A percentile compares a stretch with the other conserved stretches of the same genome.
Conservation (phyloP, 2,888 invertebrate species). For the Tachystola acroxantha region DNA sequence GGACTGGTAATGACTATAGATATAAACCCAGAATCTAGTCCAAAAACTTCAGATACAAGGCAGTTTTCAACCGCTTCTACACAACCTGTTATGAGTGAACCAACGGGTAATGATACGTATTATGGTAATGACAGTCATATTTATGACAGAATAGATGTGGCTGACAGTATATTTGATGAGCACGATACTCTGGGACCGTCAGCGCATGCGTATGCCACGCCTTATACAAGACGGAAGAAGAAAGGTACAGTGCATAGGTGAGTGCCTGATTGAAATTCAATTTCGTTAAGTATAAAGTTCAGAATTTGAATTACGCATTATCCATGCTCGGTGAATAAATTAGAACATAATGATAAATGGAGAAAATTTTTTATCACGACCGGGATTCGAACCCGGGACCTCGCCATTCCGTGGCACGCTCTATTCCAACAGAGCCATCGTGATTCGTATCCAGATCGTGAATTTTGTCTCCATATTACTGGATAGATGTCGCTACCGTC, state of each 20-base stretch:
- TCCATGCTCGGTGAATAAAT: too few relatives aligned
- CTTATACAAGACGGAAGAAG: constrained; percentile 50
- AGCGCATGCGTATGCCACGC: constrained; percentile 43
- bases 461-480: too few relatives aligned
- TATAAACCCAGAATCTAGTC: constrained; percentile 38
- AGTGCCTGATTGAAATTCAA: too few relatives aligned
- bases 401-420: too few relatives aligned
- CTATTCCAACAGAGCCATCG: too few relatives aligned
- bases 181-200: constrained; percentile 30
- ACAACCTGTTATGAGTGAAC: constrained; percentile 31
- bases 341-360: too few relatives aligned
- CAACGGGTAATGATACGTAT: constrained; percentile 12
- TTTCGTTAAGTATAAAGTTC: too few relatives aligned
- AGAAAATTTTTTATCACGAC: too few relatives aligned
- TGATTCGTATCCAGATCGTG: too few relatives aligned
- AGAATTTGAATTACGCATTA: too few relatives aligned
- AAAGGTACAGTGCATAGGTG: constrained; percentile 44
- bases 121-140: background rate
- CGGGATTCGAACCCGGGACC: too few relatives aligned
- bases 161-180: constrained; percentile 37
- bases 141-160: constrained; percentile 47
- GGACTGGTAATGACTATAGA: constrained; percentile 65
- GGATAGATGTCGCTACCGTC: too few relatives aligned
- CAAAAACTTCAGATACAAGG: constrained; percentile 36
- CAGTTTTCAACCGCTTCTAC: constrained; percentile 49